Conservation (phyloP, 2,888 invertebrate species). For the Automeris io region DNA sequence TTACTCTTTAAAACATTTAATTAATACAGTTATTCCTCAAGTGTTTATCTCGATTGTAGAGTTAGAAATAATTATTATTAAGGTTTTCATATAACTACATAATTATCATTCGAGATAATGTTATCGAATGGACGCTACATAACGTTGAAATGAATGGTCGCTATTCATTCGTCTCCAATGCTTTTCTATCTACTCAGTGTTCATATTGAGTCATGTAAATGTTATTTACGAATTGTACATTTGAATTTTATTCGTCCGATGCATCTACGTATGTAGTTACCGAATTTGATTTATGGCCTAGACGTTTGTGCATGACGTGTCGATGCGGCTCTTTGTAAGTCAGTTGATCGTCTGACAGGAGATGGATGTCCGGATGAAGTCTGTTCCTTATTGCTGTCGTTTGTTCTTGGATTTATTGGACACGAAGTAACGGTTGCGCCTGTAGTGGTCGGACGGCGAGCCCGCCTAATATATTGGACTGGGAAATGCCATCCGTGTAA, state of each 20-base stretch:
- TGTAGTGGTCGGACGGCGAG: constrained; percentile 10
- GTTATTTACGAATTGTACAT: constrained; percentile 39
- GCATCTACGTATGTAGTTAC: constrained; percentile 36
- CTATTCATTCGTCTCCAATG: constrained; percentile 40
- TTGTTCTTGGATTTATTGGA: constrained; percentile 69
- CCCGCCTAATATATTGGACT: constrained; percentile 44
- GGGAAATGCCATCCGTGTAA: constrained; percentile 44
- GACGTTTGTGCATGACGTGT: constrained; percentile 43
- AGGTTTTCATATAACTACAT: background rate
- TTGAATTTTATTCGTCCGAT: constrained; percentile 40
- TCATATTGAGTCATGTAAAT: constrained; percentile 50
- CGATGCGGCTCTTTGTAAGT: constrained; percentile 41
- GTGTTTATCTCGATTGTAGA: too few relatives aligned
- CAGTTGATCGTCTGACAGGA: constrained; percentile 44
- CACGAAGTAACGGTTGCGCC: constrained; percentile 64
- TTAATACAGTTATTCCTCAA: background rate
- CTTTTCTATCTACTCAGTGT: constrained; percentile 31
- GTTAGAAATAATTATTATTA: too few relatives aligned
- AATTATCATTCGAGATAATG: constrained; percentile 6
- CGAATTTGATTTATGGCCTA: constrained; percentile 56
- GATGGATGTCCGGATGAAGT: too few relatives aligned
- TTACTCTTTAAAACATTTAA: constrained; percentile 16
- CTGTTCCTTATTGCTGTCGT: constrained; percentile 64
- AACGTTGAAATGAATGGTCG: constrained; percentile 41
- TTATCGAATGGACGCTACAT: constrained; percentile 16